Evolutionary conservation across 1,140 invertebrate genomes (phyloP), one percentile per base, ranked within the genome.

Genomic region (Drosophila nebulosa): DNA sequence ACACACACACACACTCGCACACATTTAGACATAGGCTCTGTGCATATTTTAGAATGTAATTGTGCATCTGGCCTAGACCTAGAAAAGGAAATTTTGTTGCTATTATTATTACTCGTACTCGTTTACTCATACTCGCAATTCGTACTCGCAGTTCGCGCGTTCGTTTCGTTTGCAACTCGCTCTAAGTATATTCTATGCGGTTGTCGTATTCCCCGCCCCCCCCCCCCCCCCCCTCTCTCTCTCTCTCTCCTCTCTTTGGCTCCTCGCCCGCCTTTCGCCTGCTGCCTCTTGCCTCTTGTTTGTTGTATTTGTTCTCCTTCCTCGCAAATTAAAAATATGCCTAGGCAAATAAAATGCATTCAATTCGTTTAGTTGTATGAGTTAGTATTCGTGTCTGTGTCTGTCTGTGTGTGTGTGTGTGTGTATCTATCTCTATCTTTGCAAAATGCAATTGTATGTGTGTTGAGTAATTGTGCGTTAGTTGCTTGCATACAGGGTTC

Each of bases 41-140:
- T 90, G 79, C 79, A 76, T 83, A 88, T 90, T 90, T 90, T 90
- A 90, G 89, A 90, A 90, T 90, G 89, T 90, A 88, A 90, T 90
- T 90, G 89, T 89, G 79, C 78, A 79, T 85, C 83, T 91, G 90
- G 86, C 90, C 90, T 91, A 91, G 90, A 91, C 90, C 90, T 91
- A 91, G 90, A 91, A 91, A 91, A 90, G 89, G 86, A 91, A 90
- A 91, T 90, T 90, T 90, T 90, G 76, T 90, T 90, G 89, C 79
- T 90, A 78, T 88, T 88, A 89, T 89, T 88, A 89, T 85, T 75
- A 71, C 39, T 46, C 39, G 65, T 72, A 79, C 60, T 75, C 66
- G 65, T 65, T 71, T 72, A 65, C 52, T 79, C 42, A 64, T 55
- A 73, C 63, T 73, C 59, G 36, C 68, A 60, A 32, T 83, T 32